Conservation (phyloP, 2,113 vertebrate species). For the Baryphthengus martii region DNA sequence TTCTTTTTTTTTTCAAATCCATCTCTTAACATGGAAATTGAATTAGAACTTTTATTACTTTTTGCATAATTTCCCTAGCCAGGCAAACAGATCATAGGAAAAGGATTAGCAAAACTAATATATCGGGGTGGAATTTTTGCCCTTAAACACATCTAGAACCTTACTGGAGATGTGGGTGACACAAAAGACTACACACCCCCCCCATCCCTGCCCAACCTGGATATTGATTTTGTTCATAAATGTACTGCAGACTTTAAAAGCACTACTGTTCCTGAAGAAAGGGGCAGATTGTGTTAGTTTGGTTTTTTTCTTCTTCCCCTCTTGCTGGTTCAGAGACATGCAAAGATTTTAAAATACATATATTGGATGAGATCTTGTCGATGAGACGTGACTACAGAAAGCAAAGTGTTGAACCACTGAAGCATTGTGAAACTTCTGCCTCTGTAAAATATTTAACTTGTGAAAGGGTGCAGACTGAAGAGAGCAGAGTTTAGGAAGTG, state of each 20-base stretch:
- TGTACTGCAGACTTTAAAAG: not conserved
- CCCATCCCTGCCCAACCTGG: not conserved
- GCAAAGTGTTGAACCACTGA: not conserved
- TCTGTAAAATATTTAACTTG: slow-evolving; percentile 5
- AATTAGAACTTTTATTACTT: slow-evolving; percentile 62
- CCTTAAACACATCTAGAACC: not conserved
- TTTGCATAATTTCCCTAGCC: slow-evolving; percentile 46
- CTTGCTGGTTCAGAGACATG: not conserved
- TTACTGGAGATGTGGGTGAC: not conserved
- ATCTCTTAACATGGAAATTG: slow-evolving; percentile 54
- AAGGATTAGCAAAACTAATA: slow-evolving; percentile 1
- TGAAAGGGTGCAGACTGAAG: not conserved
- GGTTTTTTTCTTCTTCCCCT: not conserved
- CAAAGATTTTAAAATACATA: not conserved
- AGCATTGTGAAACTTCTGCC: not conserved
- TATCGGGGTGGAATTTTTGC: not conserved
- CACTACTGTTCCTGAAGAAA: not conserved
- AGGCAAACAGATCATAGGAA: not conserved
- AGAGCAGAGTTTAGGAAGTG: not conserved
- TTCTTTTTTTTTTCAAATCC: not conserved
- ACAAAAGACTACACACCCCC: not conserved
- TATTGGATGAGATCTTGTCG: not conserved
- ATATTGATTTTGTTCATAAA: not conserved
- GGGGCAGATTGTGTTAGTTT: rapidly evolving
- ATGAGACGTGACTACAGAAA: not conserved